Conservation (phyloP, 2,797 vertebrate genomes). For the Hylomyscus alleni region DNA sequence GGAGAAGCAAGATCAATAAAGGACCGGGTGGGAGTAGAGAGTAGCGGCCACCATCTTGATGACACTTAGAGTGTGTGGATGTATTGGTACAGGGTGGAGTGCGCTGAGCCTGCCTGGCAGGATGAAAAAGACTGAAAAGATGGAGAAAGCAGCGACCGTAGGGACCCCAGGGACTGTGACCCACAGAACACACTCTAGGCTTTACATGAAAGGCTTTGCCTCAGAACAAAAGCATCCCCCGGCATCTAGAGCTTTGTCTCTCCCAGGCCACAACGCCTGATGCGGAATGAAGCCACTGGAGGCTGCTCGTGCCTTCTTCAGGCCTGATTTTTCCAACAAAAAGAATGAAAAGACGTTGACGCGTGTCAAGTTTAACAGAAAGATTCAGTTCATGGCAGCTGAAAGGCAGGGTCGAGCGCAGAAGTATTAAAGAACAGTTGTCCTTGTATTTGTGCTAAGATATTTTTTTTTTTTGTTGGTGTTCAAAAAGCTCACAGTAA, state of each 20-base stretch:
- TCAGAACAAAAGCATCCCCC: not conserved
- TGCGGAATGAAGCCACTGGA: not conserved
- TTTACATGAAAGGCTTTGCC: not conserved
- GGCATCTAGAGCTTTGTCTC: accelerated
- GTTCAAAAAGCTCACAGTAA: conserved; percentile 14
- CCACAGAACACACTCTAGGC: not conserved
- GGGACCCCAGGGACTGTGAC: not conserved
- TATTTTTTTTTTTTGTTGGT: conserved; percentile 25
- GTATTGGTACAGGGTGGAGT: not conserved
- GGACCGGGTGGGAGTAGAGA: accelerated
- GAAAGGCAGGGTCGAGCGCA: not conserved
- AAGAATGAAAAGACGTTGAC: not conserved
- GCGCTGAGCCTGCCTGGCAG: not conserved
- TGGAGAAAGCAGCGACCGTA: not conserved
- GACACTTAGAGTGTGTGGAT: too few species aligned
- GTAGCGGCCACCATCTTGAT: accelerated
- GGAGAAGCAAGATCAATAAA: not conserved
- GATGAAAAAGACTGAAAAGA: not conserved
- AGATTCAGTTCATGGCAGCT: not conserved
- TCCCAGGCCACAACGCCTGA: accelerated
- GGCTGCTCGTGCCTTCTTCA: not conserved
- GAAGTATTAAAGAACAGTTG: not conserved
- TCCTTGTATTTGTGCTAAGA: conserved; percentile 20
- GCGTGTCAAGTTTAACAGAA: not conserved
- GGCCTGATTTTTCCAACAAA: not conserved